phyloP scores from a whole-genome alignment of 2,888 invertebrate genomes.

The Alviniconcha strummeri region DNA sequence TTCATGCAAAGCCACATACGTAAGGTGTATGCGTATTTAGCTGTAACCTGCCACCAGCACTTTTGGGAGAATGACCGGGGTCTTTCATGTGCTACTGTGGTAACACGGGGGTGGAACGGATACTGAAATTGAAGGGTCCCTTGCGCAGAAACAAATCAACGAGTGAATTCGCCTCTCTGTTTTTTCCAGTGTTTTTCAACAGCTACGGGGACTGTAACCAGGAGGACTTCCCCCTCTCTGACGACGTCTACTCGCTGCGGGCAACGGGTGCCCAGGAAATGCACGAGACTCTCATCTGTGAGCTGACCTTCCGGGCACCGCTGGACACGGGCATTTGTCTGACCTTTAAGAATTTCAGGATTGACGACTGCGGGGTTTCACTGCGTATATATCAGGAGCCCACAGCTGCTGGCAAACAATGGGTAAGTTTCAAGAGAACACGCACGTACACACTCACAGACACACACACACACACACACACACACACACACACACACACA shows the following conservation, averaged over 20 bases:
- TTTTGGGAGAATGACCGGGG: too few species aligned
- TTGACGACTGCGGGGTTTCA: slow-evolving; percentile 47
- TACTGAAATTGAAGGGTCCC: too few species aligned
- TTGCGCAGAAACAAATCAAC: too few species aligned
- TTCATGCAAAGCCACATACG: too few species aligned
- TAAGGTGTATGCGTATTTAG: too few species aligned
- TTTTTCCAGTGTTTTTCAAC: slow-evolving; percentile 45
- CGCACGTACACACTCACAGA: not conserved
- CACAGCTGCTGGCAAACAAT: slow-evolving; percentile 13
- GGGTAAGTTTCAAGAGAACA: slow-evolving; percentile 25
- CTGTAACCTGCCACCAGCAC: too few species aligned
- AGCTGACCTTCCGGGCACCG: slow-evolving; percentile 52
- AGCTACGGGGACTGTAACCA: slow-evolving; percentile 43
- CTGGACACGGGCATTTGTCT: slow-evolving; percentile 53
- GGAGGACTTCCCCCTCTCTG: slow-evolving; percentile 39
- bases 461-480: too few species aligned
- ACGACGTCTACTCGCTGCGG: slow-evolving; percentile 39
- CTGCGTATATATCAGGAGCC: slow-evolving; percentile 46
- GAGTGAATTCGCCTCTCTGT: too few species aligned
- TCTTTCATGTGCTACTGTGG: too few species aligned
- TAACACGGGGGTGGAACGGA: too few species aligned
- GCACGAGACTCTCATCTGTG: slow-evolving; percentile 52
- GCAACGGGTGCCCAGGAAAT: slow-evolving; percentile 45
- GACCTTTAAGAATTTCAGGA: slow-evolving; percentile 47
- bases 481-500: too few species aligned